Evolutionary conservation across 2,888 invertebrate species (phyloP), one percentile per base, ranked within the genome.

Genomic region (Thera obeliscata): DNA sequence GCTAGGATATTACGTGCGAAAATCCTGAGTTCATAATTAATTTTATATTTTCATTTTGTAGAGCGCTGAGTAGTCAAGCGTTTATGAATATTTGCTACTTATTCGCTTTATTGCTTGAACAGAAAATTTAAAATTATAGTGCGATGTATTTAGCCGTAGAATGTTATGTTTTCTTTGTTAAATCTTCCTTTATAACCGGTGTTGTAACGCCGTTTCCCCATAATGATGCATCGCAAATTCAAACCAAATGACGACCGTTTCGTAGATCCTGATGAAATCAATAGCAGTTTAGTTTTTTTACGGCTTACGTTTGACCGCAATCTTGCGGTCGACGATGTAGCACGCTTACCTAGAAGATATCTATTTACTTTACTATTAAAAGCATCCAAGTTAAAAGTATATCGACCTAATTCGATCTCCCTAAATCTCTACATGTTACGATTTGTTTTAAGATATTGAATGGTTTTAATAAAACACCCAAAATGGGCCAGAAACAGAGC

Each of bases 1-100:
- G 61, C 58, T 61, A 61, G 57, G 49, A 56, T 66, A 52, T 58
- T 65, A 69, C 67, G 69, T 71, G 69, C 61, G 62, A 69, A 69
- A 67, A 69, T 66, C 64, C 69, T 52, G 49, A 64, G 69, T 56
- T 57, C 64, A 66, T 71, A 69, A 69, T 71, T 73, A 73, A 73
- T 71, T 64, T 67, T 62, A 67, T 66, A 70, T 69, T 63, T 71
- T 59, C 67, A 71, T 57, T 66, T 62, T 56, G 55, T 61, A 22
- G 61, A 62, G 64, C 56, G 50, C 43, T 43, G 59, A 56, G 52
- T 46, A 62, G 66, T 58, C 41, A 49, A 61, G 65, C 56, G 48
- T 58, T 61, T 41, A 59, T 62, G 54, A 62, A 67, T 62, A 55
- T 62, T 69, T 59, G 69, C 56, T 62, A 62, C 50, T 62, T 55